These are phyloP conservation scores for Mirounga angustirostris DNA, from an alignment of 2,113 vertebrate genomes.

Conservation along the genomic window DNA sequence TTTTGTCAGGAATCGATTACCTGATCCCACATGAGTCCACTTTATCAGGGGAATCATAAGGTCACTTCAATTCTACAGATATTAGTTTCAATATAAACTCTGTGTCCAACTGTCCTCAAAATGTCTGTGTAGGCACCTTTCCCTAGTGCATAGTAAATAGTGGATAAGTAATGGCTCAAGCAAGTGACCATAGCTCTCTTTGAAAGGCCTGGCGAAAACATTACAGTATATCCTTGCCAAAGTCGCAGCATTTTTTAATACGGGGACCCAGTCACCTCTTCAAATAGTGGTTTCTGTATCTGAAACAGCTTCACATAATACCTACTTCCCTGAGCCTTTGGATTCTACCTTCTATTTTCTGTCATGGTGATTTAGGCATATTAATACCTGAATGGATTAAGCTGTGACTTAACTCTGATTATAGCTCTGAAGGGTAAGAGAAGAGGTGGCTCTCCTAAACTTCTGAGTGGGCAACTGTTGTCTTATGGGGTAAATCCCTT, in stretches of 20 bases:
- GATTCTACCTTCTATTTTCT: background rate
- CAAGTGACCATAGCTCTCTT: background rate
- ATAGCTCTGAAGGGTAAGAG: background rate
- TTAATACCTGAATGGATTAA: background rate
- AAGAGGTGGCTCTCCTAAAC: background rate
- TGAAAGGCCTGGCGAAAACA: background rate
- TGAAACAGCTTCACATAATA: background rate
- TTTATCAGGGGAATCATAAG: background rate
- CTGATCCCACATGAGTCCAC: background rate
- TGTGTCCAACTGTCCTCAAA: background rate
- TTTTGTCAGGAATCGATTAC: background rate
- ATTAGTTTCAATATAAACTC: background rate
- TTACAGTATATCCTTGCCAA: background rate
- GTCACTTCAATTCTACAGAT: background rate
- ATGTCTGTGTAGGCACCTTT: background rate
- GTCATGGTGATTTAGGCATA: background rate
- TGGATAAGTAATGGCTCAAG: background rate
- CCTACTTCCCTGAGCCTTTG: background rate
- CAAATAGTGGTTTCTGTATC: background rate
- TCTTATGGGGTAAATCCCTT: background rate
- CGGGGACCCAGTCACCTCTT: background rate
- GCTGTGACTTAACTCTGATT: background rate
- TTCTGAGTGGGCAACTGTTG: background rate
- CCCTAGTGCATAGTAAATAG: background rate
- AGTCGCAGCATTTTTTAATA: background rate